Evolutionary conservation across 2,797 vertebrate genomes (phyloP), one percentile per base, ranked within the genome.

Genomic region (Falco berigora): DNA sequence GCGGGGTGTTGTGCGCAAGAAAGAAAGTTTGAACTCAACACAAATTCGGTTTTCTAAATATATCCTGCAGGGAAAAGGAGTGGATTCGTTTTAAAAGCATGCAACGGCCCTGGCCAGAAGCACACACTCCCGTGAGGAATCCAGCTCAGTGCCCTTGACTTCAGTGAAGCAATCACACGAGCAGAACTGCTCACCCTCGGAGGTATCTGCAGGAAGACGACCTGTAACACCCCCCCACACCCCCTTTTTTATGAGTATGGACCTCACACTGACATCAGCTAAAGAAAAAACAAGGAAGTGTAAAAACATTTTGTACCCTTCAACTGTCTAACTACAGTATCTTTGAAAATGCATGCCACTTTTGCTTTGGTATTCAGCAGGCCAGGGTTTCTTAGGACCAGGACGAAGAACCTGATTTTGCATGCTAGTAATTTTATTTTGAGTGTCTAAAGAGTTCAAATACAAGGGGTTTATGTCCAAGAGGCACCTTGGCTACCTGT

Each of bases 11-110:
- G 27, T 7, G 49, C 62, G 18, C n/a, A 28, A 28, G 13, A 34
- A 55, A 15, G n/a, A 0, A n/a, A 56, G 28, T 5, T 14, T 28
- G 58, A 71, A 30, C 24, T 7, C 0, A 0, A 32, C 42, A 16
- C 56, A 24, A 46, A 55, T 62, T 14, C 12, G 11, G 4, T 82
- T 71, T 55, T 15, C 63, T 44, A 44, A 80, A 22, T 11, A 25
- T 4, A 62, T 12, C n/a, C 32, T 38, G 8, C 38, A 0, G 8
- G 59, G 38, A 58, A 72, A 62, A 62, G 0, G 3, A 25, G 18
- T 49, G 36, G 63, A 52, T 38, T 38, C 10, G 2, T 42, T 71
- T n/a, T 6, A 3, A 30, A 30, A 67, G 44, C 30, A 5, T 6
- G 11, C 14, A 3, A 7, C 5, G 3, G 32, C 61, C 28, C 64